Conservation (phyloP, 2,888 invertebrate genomes). For the Eulithis prunata region DNA sequence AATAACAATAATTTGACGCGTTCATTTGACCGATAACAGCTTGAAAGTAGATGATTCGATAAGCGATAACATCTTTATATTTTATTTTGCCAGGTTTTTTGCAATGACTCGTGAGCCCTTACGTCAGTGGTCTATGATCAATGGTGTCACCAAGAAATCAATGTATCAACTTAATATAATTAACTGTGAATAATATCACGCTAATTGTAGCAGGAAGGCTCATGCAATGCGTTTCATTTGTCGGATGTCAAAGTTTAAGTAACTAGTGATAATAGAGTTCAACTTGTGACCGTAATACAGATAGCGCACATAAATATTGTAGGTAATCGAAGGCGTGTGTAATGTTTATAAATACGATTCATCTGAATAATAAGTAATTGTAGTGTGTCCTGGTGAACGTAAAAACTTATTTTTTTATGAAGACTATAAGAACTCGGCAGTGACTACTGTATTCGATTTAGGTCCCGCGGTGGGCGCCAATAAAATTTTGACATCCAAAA, state of each 20-base stretch:
- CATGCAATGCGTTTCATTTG: conserved; percentile 28
- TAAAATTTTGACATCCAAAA: too few species aligned
- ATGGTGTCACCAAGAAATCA: too few species aligned
- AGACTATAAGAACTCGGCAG: background rate
- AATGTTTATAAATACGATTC: conserved; percentile 19
- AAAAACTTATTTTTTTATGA: conserved; percentile 1
- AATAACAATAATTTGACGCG: conserved; percentile 34
- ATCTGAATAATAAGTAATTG: conserved; percentile 3
- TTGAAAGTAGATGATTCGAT: conserved; percentile 12
- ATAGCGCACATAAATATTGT: conserved; percentile 23
- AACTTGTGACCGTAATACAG: conserved; percentile 19
- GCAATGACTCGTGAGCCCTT: too few species aligned
- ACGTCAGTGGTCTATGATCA: background rate
- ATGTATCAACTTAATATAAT: too few species aligned
- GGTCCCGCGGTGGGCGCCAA: conserved; percentile 14
- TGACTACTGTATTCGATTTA: background rate
- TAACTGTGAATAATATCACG: conserved; percentile 21
- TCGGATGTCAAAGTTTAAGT: conserved; percentile 24
- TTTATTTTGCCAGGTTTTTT: background rate
- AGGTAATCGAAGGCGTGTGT: conserved; percentile 12
- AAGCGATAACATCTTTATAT: conserved; percentile 1
- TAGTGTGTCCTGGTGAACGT: conserved; percentile 8
- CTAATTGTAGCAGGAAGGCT: conserved; percentile 31
- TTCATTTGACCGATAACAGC: conserved; percentile 34
- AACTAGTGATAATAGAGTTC: conserved; percentile 33